phyloP scores from a whole-genome alignment of 2,113 vertebrate genomes.

The Melanotaenia duboulayi region DNA sequence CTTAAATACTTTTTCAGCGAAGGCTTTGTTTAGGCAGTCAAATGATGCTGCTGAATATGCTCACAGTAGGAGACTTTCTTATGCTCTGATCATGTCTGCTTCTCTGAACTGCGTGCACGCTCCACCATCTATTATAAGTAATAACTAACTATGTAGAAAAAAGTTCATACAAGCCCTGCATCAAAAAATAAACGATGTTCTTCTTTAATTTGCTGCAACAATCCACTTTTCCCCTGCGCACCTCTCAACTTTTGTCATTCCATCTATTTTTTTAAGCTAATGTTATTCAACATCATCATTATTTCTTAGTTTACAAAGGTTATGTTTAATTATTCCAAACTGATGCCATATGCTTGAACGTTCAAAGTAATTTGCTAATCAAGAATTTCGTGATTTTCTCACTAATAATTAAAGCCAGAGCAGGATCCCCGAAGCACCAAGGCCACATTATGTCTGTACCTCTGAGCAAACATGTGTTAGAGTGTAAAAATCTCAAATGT shows the following conservation, averaged over 20 bases:
- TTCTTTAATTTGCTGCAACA: constrained; percentile 5
- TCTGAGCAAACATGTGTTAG: too few relatives aligned
- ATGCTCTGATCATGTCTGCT: too few relatives aligned
- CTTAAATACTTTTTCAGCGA: background rate
- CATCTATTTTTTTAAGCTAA: constrained; percentile 1
- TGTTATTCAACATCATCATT: constrained; percentile 25
- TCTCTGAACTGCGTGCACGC: background rate
- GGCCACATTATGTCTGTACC: constrained; percentile 5
- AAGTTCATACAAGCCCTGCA: background rate
- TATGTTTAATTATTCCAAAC: constrained; percentile 33
- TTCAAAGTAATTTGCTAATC: constrained; percentile 1
- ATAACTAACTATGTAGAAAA: background rate
- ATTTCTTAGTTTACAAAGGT: constrained; percentile 8
- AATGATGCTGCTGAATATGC: background rate
- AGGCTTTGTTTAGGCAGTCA: background rate
- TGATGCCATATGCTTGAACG: constrained; percentile 2
- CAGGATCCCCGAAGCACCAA: constrained; percentile 6
- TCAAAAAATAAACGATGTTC: background rate
- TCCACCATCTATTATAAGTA: background rate
- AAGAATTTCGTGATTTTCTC: constrained; percentile 20
- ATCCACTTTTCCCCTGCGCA: background rate
- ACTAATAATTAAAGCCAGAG: constrained; percentile 37
- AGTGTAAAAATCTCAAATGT: background rate
- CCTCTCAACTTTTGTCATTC: background rate
- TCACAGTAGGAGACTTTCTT: background rate